Evolutionary conservation across 2,888 invertebrate species (phyloP), one percentile per base, ranked within the genome.

Genomic region (Sphinx pinastri): DNA sequence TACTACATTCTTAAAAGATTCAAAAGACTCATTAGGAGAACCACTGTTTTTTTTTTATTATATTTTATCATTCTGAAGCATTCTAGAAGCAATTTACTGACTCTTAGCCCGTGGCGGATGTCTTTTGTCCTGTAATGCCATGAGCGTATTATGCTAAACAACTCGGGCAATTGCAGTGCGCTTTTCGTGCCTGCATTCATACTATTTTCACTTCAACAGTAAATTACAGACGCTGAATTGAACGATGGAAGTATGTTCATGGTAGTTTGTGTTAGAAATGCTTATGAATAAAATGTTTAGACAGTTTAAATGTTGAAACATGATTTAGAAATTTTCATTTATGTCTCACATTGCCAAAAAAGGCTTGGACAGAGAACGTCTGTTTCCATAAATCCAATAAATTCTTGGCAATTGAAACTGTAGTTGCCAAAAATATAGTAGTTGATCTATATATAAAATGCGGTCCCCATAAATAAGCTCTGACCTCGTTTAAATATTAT

Each of bases 131-230:
- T 79, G 74, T 85, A 89, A 89, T 88, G 86, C 82, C 86, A 91
- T 91, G 87, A 86, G 88, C 86, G 86, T 90, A 90, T 92, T 92
- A 92, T 92, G 91, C 90, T 89, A 92, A 91, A 87, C 87, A 87
- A 86, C 82, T 84, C 77, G 79, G 82, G 88, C 90, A 89, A 91
- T 91, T 89, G 89, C 90, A 87, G 74, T 81, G 83, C 78, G 79
- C 77, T 74, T 73, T 72, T 69, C 67, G 58, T 75, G 77, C 76
- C 77, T 86, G 72, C 88, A 88, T 86, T 86, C 86, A 84, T 75
- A 79, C 81, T 79, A 84, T 87, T 88, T 86, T 85, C 87, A 85
- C 85, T 88, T 85, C 83, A 86, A 85, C 80, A 81, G 83, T 84
- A 83, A 89, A 91, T 88, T 88, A 87, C 78, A 83, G 81, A 77